These are phyloP conservation scores for Carapus acus DNA, from an alignment of 2,797 vertebrate species.

Conservation along the genomic window DNA sequence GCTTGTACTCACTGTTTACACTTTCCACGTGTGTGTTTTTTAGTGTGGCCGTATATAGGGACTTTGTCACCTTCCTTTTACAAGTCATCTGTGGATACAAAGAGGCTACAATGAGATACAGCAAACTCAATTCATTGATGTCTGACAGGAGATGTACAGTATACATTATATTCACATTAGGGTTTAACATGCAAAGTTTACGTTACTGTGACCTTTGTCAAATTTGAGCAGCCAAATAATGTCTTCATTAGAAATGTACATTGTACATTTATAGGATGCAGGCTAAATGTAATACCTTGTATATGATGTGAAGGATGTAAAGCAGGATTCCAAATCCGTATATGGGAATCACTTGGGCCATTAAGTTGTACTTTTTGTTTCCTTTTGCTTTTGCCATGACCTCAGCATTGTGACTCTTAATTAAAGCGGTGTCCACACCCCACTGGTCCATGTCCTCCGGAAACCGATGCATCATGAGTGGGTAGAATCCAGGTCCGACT, in stretches of 20 bases:
- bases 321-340: constrained; percentile 95
- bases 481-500: constrained; percentile 82
- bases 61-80: constrained; percentile 69
- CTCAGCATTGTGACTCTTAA: constrained; percentile 75
- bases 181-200: no score
- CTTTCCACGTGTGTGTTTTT: constrained; percentile 57
- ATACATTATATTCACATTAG: no score
- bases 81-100: constrained; percentile 77
- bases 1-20: constrained; percentile 73
- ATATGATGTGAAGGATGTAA: constrained; percentile 90
- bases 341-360: constrained; percentile 89
- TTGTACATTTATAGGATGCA: no score
- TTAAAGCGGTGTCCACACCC: constrained; percentile 62
- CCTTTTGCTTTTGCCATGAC: constrained; percentile 72
- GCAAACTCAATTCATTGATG: no score
- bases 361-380: constrained; percentile 77
- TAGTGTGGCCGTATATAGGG: constrained; percentile 49
- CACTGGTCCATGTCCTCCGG: constrained; percentile 59
- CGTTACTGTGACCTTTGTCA: no score
- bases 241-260: no score
- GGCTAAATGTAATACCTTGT: constrained; percentile 76
- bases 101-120: constrained; percentile 21
- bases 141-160: no score
- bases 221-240: no score
- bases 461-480: constrained; percentile 70